A percentile compares a stretch with the other conserved stretches of the same genome.
phyloP scores from a whole-genome alignment of 2,113 vertebrate species.

The Callospermophilus lateralis region DNA sequence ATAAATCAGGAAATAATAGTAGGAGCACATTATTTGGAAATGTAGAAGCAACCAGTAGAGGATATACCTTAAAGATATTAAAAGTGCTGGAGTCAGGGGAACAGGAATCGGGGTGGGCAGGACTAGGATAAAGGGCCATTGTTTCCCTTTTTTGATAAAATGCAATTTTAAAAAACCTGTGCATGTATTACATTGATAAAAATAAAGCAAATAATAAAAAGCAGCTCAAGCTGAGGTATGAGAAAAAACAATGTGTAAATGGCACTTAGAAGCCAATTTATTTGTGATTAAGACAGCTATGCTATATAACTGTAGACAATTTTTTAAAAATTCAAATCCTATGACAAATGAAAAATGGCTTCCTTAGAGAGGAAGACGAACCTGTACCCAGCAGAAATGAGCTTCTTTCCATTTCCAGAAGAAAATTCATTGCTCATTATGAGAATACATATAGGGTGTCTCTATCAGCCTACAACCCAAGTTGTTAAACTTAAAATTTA shows the following conservation, averaged over 20 bases:
- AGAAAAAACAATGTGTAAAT: conserved; percentile 62
- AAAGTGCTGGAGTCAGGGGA: conserved; percentile 54
- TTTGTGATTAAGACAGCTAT: conserved; percentile 73
- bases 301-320: conserved; percentile 1
- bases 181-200: conserved; percentile 48
- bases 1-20: conserved; percentile 69
- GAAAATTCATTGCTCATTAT: conserved; percentile 78
- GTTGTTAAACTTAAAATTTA: conserved; percentile 78
- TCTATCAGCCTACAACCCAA: conserved; percentile 62
- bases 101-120: neutral
- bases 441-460: conserved; percentile 52
- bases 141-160: conserved; percentile 53
- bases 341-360: conserved; percentile 79
- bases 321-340: conserved; percentile 55
- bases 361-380: conserved; percentile 72
- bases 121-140: neutral
- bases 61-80: conserved; percentile 32
- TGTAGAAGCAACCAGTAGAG: neutral
- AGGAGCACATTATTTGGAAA: conserved; percentile 61
- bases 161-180: neutral
- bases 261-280: conserved; percentile 53
- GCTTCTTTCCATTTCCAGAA: conserved; percentile 62
- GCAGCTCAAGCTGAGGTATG: neutral
- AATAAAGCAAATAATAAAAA: conserved; percentile 66
- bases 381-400: conserved; percentile 26